Conservation (phyloP, 2,797 vertebrate genomes). For the Falco naumanni region DNA sequence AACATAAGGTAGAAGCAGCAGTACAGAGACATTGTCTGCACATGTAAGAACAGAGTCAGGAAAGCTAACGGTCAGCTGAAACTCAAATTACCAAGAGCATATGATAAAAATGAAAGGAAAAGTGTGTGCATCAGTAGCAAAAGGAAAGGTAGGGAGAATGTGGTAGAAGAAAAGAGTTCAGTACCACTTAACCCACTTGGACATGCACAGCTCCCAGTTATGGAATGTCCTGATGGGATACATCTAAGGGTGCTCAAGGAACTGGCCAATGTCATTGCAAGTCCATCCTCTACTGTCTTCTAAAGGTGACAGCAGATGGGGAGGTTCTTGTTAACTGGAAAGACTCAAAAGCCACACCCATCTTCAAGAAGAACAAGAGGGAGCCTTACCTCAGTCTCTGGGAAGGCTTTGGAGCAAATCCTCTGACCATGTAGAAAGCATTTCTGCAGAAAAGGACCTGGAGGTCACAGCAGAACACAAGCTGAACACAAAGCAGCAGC, state of each 20-base stretch:
- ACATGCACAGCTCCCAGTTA: neutral
- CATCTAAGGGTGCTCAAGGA: neutral
- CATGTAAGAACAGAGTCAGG: neutral
- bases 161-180: neutral
- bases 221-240: neutral
- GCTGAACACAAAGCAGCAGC: neutral
- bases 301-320: neutral
- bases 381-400: neutral
- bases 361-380: neutral
- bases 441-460: neutral
- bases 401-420: neutral
- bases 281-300: neutral
- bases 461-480: neutral
- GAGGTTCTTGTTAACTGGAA: neutral
- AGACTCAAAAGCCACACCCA: neutral
- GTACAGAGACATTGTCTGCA: neutral
- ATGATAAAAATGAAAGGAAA: neutral
- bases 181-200: neutral
- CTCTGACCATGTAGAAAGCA: neutral
- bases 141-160: neutral
- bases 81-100: neutral
- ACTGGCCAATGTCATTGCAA: neutral
- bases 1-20: neutral
- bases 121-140: neutral
- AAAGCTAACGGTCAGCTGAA: neutral